Base-by-base conservation (phyloP, 2,113 vertebrate species). In the Nibea coibor region DNA sequence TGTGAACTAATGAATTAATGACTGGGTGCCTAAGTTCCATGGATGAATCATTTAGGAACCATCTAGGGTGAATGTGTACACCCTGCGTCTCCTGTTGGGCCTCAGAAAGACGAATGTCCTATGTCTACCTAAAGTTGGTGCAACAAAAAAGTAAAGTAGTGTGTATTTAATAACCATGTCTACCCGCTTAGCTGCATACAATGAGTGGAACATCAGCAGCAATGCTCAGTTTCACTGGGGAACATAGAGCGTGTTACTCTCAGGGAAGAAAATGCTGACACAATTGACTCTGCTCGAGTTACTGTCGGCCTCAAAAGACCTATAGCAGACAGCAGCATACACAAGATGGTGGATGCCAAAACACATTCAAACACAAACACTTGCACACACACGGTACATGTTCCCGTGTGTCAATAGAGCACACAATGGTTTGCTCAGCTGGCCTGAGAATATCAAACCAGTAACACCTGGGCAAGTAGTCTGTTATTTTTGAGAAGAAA, bases 1-100 rank as follows among this genome's bases (percentile, higher is more conserved):
- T 76, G 80, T 75, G 67, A 88, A 84, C 88, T 90, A 85, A 91
- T 90, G 79, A 93, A 94, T 94, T 83, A 92, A 90, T 92, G 86
- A 91, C 90, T 73, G 75, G 62, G 78, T 79, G 80, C 83, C 84
- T 68, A 68, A 50, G 82, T 89, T 91, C 80, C 90, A 88, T 48
- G 43, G 72, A 92, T 93, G 65, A 93, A 93, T 93, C 87, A 90
- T 93, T 94, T 83, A 92, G 82, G 84, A 87, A 84, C 62, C 68
- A 63, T 75, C 69, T 54, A 42, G 47, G 59, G 63, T 80, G 51
- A 90, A 81, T 48, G 28, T 17, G 20, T 70, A 45, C 65, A 80
- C 47, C 59, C 43, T 20, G 42, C 48, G 45, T 78, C 67, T 76
- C 2, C 45, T 73, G 24, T 42, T 75, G 19, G 59, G 26, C n/a